Evolutionary conservation across 1,140 invertebrate species (phyloP).

Genomic region (Hesperophylax magnus): DNA sequence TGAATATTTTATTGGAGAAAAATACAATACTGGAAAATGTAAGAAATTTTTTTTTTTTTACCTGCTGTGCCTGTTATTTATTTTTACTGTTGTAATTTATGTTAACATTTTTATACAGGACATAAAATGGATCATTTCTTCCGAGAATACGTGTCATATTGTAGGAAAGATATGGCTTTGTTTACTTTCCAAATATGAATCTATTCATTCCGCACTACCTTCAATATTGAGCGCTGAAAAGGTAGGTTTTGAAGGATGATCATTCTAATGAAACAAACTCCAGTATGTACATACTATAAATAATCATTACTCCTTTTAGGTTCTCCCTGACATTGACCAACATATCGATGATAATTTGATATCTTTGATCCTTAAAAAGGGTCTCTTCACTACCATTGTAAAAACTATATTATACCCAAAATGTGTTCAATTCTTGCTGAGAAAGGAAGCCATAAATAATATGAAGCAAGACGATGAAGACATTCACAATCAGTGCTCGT

Average conservation of each 20-base stretch:
- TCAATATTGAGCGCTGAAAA: slow-evolving; percentile 10
- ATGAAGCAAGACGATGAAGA: neutral
- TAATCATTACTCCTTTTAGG: slow-evolving; percentile 43
- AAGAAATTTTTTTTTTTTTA: neutral
- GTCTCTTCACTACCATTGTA: slow-evolving; percentile 42
- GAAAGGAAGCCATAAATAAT: slow-evolving; percentile 5
- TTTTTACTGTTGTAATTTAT: neutral
- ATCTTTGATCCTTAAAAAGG: slow-evolving; percentile 46
- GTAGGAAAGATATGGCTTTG: slow-evolving; percentile 43
- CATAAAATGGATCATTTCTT: slow-evolving; percentile 31
- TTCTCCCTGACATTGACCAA: slow-evolving; percentile 32
- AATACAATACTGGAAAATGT: slow-evolving; percentile 46
- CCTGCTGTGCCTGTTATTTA: neutral
- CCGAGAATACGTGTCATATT: slow-evolving; percentile 16
- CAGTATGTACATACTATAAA: neutral
- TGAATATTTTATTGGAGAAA: slow-evolving; percentile 53
- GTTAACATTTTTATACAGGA: slow-evolving; percentile 35
- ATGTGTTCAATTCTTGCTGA: slow-evolving; percentile 48
- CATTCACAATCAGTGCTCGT: slow-evolving; percentile 6
- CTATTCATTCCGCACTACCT: slow-evolving; percentile 16
- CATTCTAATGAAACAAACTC: neutral
- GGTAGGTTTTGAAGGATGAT: slow-evolving; percentile 2
- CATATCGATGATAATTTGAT: slow-evolving; percentile 45
- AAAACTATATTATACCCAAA: slow-evolving; percentile 50
- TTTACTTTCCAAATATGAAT: slow-evolving; percentile 29